Evolutionary conservation across 2,113 vertebrate species (phyloP), one percentile per base, ranked within the genome.

Genomic region (Macheiramphus alcinus): DNA sequence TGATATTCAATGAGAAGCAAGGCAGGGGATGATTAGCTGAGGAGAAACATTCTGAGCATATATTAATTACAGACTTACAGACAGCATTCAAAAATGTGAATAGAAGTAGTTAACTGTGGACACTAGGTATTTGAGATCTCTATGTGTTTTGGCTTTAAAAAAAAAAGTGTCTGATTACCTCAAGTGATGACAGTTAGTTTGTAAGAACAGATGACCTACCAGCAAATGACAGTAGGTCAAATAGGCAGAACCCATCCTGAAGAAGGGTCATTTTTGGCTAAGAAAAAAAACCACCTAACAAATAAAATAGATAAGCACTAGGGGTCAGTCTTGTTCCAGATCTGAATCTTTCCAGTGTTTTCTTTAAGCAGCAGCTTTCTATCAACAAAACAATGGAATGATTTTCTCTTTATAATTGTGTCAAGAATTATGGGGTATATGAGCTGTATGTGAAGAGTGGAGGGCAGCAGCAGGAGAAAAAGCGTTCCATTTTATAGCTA

Each of bases 311-410:
- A 9, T 80, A 34, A 79, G 19, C 97, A 71, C 97, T 93, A 98
- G 97, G 75, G 83, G 97, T 94, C 97, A 96, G 90, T 94, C 40
- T 96, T 95, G 86, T 67, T 95, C 81, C 74, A 90, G 17, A 79
- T 58, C 45, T 83, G 71, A 83, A 25, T 86, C 23, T 50, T 80
- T 16, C 6, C 13, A 3, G 10, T 40, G 18, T 52, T 83, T 50
- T 71, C 34, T 58, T 83, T 34, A 82, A 86, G 43, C 52, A 62
- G 21, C 19, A 56, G 34, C 5, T 81, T 85, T 93, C 89, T 80
- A 65, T 74, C n/a, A 47, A 72, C 8, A 36, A 71, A 93, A 66
- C 65, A 90, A 91, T 74, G 9, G 52, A 91, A 82, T 73, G 8
- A 10, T 76, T 94, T 93, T 84, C 14, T 67, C n/a, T 56, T 82